phyloP scores from a whole-genome alignment of 1,140 invertebrate genomes.

The Rhizoglyphus robini region DNA sequence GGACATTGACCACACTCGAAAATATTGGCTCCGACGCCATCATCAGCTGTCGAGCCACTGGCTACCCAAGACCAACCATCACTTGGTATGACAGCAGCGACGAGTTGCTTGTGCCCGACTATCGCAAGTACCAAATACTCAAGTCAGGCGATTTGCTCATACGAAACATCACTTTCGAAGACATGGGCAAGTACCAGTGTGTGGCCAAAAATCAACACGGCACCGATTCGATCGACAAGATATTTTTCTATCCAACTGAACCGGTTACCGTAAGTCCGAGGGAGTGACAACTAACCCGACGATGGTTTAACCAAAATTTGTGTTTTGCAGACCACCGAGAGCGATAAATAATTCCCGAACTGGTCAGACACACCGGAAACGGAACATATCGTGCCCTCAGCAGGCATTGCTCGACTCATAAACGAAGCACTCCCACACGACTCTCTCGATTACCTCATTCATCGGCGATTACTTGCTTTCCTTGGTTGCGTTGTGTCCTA shows the following conservation, averaged over 20 bases:
- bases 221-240: slow-evolving; percentile 45
- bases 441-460: no score
- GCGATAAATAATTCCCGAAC: no score
- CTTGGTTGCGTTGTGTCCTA: no score
- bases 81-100: slow-evolving; percentile 49
- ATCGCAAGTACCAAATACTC: slow-evolving; percentile 39
- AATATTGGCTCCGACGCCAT: slow-evolving; percentile 45
- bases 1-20: slow-evolving; percentile 38
- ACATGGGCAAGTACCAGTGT: slow-evolving; percentile 66
- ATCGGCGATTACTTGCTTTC: no score
- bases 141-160: slow-evolving; percentile 58
- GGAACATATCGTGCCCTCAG: no score
- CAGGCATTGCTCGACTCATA: no score
- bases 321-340: no score
- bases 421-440: no score
- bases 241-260: slow-evolving; percentile 56
- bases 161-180: slow-evolving; percentile 49
- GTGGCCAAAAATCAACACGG: slow-evolving; percentile 50
- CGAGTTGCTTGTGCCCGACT: slow-evolving; percentile 8
- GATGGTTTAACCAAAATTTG: no score
- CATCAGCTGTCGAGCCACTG: slow-evolving; percentile 52
- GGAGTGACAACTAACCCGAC: no score
- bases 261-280: not conserved
- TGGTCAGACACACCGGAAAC: no score
- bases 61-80: slow-evolving; percentile 46